Base-by-base conservation (phyloP, 92 coral and sea anemone genomes). In the Epizoanthus rinbou region DNA sequence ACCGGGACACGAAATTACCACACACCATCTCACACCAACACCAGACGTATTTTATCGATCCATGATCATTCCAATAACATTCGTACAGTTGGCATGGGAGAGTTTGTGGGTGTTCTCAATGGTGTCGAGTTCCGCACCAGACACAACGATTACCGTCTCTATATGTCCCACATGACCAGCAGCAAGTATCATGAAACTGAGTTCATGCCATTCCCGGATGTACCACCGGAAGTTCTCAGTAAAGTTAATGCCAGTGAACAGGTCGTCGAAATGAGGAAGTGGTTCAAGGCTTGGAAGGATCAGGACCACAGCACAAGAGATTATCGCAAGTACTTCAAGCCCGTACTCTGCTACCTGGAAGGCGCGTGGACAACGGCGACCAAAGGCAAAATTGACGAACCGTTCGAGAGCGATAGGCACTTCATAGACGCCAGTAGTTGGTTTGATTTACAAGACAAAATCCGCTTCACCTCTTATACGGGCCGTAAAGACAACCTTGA, bases 111-210 rank as follows among this genome's bases (percentile, higher is more conserved):
- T 7, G 92, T 94, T 45, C 85, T 94, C 7, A 94, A 94, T 47
- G 98, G 98, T n/a, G 93, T 94, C 33, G 98, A 94, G 80, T 94
- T 94, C 88, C 94, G 98, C 31, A 94, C 98, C 23, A 86, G 98
- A 76, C 98, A 94, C 85, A 94, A 94, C 41, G 98, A 94, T 85
- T 94, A 94, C 80, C 98, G 98, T 25, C 89, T 94, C 43, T 89
- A 83, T 87, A 91, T 89, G 98, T 88, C 98, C 1, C 74, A 54
- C 67, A 86, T 68, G 64, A 85, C 84, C 86, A 87, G 88, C 17
- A 87, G 63, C 45, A 90, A 89, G 25, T 88, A 86, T 35, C 92
- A 88, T 57, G 91, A 86, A 21, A 83, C 86, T 8, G 91, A 90
- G 35, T 67, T 28, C 31, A 81, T 91, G 79, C 92, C 92, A 5